phyloP scores from a whole-genome alignment of 23 tunicate species.

The Oikopleura albicans region DNA sequence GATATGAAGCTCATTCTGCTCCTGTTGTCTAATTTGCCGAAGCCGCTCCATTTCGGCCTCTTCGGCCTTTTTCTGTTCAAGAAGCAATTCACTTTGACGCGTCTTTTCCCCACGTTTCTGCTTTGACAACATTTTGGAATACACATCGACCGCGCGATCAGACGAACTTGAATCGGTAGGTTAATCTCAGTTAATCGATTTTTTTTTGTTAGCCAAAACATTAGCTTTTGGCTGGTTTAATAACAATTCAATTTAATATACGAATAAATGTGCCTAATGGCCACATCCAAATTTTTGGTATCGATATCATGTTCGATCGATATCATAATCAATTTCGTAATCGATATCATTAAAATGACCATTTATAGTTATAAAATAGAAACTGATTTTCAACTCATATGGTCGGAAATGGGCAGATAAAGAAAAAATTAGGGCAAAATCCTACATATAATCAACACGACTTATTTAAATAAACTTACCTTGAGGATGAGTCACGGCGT shows the following conservation, averaged over 20 bases:
- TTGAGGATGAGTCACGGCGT: not conserved
- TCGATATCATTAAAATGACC: no score
- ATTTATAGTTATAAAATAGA: no score
- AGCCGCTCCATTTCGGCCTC: not conserved
- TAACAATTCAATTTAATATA: not conserved
- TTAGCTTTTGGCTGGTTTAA: not conserved
- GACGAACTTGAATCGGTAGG: not conserved
- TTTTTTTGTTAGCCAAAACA: no score
- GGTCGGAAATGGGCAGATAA: no score
- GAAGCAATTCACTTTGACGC: not conserved
- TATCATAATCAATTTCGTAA: no score
- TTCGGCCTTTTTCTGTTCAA: not conserved
- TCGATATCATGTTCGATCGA: not conserved
- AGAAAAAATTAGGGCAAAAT: no score
- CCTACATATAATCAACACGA: no score
- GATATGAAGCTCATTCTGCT: not conserved
- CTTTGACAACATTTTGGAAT: not conserved
- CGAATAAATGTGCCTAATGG: not conserved
- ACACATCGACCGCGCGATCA: not conserved
- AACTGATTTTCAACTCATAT: no score
- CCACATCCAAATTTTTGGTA: not conserved
- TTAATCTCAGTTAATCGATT: no score
- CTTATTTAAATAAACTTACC: not conserved
- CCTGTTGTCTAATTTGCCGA: constrained; percentile 11
- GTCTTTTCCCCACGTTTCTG: not conserved